Evolutionary conservation across 2,797 vertebrate genomes (phyloP).

Genomic region (Enteromius thamalakanensis): DNA sequence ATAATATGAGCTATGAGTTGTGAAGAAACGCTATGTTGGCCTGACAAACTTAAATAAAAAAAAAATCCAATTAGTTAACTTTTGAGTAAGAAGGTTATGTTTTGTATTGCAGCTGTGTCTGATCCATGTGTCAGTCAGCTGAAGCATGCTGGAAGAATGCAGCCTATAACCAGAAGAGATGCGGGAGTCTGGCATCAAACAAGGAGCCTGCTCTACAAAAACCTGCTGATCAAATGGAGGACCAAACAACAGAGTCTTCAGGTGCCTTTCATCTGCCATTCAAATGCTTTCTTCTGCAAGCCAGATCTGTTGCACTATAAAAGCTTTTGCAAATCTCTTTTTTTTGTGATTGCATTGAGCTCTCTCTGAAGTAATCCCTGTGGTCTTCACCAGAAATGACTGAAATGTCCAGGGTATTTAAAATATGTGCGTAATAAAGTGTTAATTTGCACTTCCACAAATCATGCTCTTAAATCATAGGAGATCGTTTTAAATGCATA

Average conservation of each 20-base stretch:
- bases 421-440: neutral
- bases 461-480: neutral
- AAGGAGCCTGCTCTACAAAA: conserved; percentile 84
- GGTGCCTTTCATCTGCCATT: conserved; percentile 66
- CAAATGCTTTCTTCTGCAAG: neutral
- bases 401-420: neutral
- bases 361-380: neutral
- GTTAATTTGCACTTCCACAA: neutral
- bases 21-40: neutral
- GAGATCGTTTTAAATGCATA: neutral
- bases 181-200: conserved; percentile 83
- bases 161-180: conserved; percentile 68
- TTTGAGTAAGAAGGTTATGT: neutral
- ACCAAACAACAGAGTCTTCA: conserved; percentile 83
- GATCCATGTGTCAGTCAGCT: conserved; percentile 65
- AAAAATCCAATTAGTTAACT: neutral
- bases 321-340: neutral
- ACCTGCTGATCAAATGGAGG: conserved; percentile 88
- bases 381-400: neutral
- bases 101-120: conserved; percentile 69
- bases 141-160: conserved; percentile 74
- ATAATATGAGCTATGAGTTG: neutral
- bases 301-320: neutral
- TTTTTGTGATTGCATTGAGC: neutral
- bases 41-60: neutral